Conservation (phyloP, 37 sponge, comb jelly and placozoan genomes). For the Amphimedon queenslandica region DNA sequence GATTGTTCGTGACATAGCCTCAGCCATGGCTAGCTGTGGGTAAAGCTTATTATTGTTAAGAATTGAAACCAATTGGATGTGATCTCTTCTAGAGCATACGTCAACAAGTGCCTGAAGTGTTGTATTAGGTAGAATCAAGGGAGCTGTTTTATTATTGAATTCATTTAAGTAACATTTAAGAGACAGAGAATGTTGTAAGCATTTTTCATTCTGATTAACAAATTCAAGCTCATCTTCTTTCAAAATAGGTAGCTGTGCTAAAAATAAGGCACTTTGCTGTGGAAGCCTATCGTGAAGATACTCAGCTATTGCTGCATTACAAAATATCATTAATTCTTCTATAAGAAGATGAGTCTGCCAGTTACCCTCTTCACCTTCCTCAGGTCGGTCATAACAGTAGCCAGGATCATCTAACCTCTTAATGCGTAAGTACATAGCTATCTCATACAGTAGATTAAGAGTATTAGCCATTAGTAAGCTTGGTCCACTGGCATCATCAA, state of each 20-base stretch:
- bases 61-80: not conserved
- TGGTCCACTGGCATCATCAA: not conserved
- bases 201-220: not conserved
- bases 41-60: slow-evolving; percentile 14
- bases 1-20: not conserved
- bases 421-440: slow-evolving; percentile 14
- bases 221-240: not conserved
- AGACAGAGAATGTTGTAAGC: not conserved
- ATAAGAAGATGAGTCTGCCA: slow-evolving; percentile 47
- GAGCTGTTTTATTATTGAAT: not conserved
- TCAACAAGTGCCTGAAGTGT: not conserved
- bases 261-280: slow-evolving; percentile 3
- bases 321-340: slow-evolving; percentile 77
- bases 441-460: slow-evolving; percentile 27
- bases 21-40: slow-evolving; percentile 32
- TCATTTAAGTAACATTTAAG: not conserved
- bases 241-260: slow-evolving; percentile 19
- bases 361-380: slow-evolving; percentile 2
- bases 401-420: slow-evolving; percentile 22
- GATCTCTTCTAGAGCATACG: not conserved
- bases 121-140: not conserved
- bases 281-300: slow-evolving; percentile 1
- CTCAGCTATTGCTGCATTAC: slow-evolving; percentile 41
- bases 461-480: slow-evolving; percentile 12
- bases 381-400: slow-evolving; percentile 17